Evolutionary conservation across 2,113 vertebrate genomes (phyloP), one percentile per base, ranked within the genome.

Genomic region (Coracopsis vasa): DNA sequence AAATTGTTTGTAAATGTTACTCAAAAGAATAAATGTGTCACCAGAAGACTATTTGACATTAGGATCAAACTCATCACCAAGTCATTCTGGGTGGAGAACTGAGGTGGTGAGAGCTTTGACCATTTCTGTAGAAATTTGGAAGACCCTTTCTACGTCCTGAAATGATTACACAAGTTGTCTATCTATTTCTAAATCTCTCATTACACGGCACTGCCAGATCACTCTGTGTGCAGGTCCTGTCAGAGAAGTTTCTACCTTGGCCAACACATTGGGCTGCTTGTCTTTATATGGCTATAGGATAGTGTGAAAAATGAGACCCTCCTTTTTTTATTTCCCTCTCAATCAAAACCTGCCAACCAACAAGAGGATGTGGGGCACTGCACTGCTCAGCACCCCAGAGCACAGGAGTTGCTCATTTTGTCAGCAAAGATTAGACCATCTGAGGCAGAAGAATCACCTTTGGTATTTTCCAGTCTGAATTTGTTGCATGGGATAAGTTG

Each of bases 371-470:
- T 4, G 20, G 12, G 25, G 12, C 11, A 53, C 3, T 1, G 16
- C 10, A 18, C 37, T 27, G 31, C 53, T 27, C 11, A 54, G 44
- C 14, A 54, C 6, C 11, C 37, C 48, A 50, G 4, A 71, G 7
- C 6, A 21, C 2, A 64, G 0, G 0, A 0, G 0, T 11, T 42
- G 21, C 13, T 85, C 5, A n/a, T 78, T 73, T 70, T 24, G 4
- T 17, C 70, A 92, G 39, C 65, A 51, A 80, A 85, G 23, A 29
- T 61, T 16, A 50, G 35, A n/a, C 42, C 60, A 51, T 4, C 29
- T 33, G 61, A 69, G 45, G 31, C 18, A 42, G 16, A 69, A 69
- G 15, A 81, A 51, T 61, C 10, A 29, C 31, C 12, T 47, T 10
- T 9, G 14, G 4, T 17, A 25, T 62, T 90, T 78, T 56, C 10